Base-by-base conservation (phyloP, 2,888 invertebrate species). In the Heliconius sara region DNA sequence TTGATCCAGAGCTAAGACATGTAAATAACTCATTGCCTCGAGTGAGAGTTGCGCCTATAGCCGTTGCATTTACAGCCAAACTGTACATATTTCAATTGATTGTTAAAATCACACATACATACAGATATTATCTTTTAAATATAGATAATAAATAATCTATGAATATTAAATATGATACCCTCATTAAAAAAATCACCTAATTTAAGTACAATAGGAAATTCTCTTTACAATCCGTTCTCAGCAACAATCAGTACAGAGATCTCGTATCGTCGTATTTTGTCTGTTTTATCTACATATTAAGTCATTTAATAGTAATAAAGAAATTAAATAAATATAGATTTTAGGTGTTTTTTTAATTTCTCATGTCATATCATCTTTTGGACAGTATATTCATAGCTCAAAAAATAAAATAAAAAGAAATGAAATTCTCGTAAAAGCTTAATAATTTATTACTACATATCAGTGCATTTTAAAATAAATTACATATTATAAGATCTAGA, bases 381-480 rank as follows among this genome's bases (percentile, higher is more conserved):
- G 13, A 52, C 52, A 7, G 0, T 6, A 22, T 52, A 52, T 52
- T 22, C 12, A 27, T 6, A n/a, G 12, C 19, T 52, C 52, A 52
- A 9, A 39, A 39, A 39, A 39, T 34, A 3, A 4, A 34, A 19
- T 52, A 19, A n/a, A 52, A n/a, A 73, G 30, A 47, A 76, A n/a
- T n/a, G n/a, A n/a, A 72, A 76, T 30, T 9, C 25, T 22, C 7
- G n/a, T 47, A 71, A 60, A n/a, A 63, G 34, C 34, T 80, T 68
- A 66, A 78, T 67, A 60, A 57, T 78, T 73, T 73, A 78, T 78
- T 60, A 12, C n/a, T 60, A 60, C 60, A 78, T 60, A 74, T 78
- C 78, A 78, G 74, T 74, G 78, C 74, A 66, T 67, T 74, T 60
- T 7, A 67, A 52, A 76, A 75, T 39, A 73, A 60, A 60, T 73